Conservation (phyloP, 2,113 vertebrate species). For the Narcine bancroftii region DNA sequence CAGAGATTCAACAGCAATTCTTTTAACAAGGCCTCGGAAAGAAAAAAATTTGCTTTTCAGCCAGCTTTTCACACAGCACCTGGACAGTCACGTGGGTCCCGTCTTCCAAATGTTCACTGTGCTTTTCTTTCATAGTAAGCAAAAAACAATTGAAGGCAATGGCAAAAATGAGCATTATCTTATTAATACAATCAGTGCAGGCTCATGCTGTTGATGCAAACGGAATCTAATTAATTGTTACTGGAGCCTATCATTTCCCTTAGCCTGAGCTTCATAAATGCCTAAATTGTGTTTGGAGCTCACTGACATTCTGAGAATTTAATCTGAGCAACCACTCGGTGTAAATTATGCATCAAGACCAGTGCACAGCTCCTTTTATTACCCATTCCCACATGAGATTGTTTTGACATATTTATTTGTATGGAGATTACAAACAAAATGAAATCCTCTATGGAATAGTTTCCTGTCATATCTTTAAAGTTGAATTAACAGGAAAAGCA, state of each 20-base stretch:
- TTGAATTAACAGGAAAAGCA: not conserved
- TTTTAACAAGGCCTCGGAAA: not conserved
- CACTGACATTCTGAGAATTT: not conserved
- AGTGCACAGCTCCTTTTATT: not conserved
- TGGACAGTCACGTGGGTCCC: not conserved
- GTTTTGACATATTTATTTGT: not conserved
- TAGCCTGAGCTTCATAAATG: slow-evolving; percentile 18
- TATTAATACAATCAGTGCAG: not conserved
- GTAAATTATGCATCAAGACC: slow-evolving; percentile 14
- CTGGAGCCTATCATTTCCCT: not conserved
- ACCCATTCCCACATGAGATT: not conserved
- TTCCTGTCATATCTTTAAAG: not conserved
- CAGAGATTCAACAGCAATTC: not conserved
- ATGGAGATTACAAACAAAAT: not conserved
- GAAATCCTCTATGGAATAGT: not conserved
- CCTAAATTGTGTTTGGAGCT: slow-evolving; percentile 19
- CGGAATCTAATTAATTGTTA: slow-evolving; percentile 23
- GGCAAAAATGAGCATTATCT: not conserved
- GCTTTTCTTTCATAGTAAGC: not conserved
- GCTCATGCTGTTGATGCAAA: not conserved
- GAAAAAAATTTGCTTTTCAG: not conserved
- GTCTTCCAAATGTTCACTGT: not conserved
- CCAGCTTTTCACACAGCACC: not conserved
- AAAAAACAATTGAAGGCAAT: not conserved
- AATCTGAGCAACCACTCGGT: slow-evolving; percentile 11